Percentiles rank a stretch among this genome's conserved stretches.
These are phyloP conservation scores for Clarias platycephalus DNA, from an alignment of 2,797 vertebrate genomes.

Conservation along the genomic window DNA sequence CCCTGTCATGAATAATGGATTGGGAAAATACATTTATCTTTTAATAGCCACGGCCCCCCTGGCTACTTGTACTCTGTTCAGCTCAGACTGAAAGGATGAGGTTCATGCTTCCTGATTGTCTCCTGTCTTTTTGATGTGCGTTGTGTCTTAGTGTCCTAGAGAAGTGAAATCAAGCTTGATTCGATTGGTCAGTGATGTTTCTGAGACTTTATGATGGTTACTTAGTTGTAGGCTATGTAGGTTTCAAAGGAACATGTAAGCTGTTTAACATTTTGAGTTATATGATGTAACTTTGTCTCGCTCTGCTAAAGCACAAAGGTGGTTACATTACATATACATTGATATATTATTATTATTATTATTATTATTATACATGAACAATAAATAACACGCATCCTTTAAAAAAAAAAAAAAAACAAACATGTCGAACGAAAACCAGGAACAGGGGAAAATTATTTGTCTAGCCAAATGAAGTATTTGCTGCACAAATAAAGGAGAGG, in stretches of 20 bases:
- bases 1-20: slow-evolving; percentile 81
- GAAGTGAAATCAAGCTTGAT: slow-evolving; percentile 81
- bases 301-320: too few relatives aligned
- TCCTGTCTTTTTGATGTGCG: slow-evolving; percentile 76
- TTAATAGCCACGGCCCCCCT: slow-evolving; percentile 71
- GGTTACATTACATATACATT: too few relatives aligned
- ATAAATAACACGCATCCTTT: neutral
- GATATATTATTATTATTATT: neutral
- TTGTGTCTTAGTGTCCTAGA: slow-evolving; percentile 80
- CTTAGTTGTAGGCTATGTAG: slow-evolving; percentile 2
- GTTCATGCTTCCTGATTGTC: slow-evolving; percentile 73
- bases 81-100: slow-evolving; percentile 64
- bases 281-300: neutral
- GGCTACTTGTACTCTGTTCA: slow-evolving; percentile 66
- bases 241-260: neutral
- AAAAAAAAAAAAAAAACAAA: neutral
- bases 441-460: slow-evolving; percentile 44
- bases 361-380: neutral
- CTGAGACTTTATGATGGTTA: slow-evolving; percentile 16
- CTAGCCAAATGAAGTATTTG: slow-evolving; percentile 55
- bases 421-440: slow-evolving; percentile 20
- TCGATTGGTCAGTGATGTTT: slow-evolving; percentile 68
- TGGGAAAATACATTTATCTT: slow-evolving; percentile 83
- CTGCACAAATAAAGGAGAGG: slow-evolving; percentile 57
- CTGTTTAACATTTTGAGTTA: neutral